Base-by-base conservation (phyloP, 2,888 invertebrate species). In the Odontothrips loti region DNA sequence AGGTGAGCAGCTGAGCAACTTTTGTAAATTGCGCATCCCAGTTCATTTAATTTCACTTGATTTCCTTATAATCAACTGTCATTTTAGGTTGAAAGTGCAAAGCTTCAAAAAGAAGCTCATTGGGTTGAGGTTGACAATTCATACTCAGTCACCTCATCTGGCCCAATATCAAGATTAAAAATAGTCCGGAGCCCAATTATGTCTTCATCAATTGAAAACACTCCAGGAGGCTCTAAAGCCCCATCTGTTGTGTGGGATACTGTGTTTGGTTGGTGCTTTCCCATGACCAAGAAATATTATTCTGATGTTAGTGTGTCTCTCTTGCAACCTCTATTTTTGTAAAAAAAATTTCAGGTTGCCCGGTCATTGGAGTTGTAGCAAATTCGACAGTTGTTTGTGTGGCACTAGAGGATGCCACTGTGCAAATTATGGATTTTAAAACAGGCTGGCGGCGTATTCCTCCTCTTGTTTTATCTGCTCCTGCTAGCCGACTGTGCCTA, bases 221-320 rank as follows among this genome's bases (percentile, higher is more conserved):
- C 68, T 27, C 10, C 23, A 8, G 68, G 23, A 27, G 23, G 23
- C 27, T 91, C 87, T 82, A 91, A 90, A 85, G 90, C 89, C 84
- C 89, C 87, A 0, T 89, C 88, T 0, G 89, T 89, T n/a, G 89
- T 91, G 0, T 94, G 93, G 94, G 93, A 93, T 84, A 91, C 91
- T 8, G 93, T 91, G 85, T 88, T 93, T 84, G 92, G 92, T 91
- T 86, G 81, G 83, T 83, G 23, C 43, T 27, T 80, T 20, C 48
- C 51, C 75, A 58, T 43, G 34, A 6, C 34, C 34, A 43, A 43
- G n/a, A 10, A 27, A 68, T 81, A 2, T 80, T 20, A 51, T 51
- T 51, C 51, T 43, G 3, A 2, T 43, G 34, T 43, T 43, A 43
- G 34, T 43, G 3, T 43, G 34, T 6, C 34, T 43, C 34, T 6